Conservation (phyloP, 2,113 vertebrate genomes). For the Corythoichthys intestinalis region DNA sequence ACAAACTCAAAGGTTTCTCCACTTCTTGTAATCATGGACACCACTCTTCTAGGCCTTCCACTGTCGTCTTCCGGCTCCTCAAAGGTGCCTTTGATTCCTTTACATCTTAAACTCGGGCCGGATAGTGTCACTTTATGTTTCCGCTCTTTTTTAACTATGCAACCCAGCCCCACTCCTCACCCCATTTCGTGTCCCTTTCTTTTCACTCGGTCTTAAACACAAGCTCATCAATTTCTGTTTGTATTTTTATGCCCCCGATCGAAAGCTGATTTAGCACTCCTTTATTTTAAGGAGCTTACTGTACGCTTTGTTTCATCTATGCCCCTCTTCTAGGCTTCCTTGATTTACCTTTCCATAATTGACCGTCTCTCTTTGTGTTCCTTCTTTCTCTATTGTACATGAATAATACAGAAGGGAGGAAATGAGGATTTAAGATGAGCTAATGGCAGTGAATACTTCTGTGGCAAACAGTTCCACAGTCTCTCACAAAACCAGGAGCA, state of each 20-base stretch:
- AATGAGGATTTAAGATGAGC: constrained; percentile 59
- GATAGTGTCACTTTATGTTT: constrained; percentile 59
- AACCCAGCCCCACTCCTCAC: constrained; percentile 3
- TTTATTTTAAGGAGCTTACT: constrained; percentile 31
- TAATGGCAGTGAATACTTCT: constrained; percentile 55
- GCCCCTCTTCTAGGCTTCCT: constrained; percentile 35
- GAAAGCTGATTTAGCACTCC: constrained; percentile 43
- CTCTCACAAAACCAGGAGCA: constrained; percentile 47
- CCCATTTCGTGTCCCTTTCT: constrained; percentile 20
- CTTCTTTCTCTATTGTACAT: constrained; percentile 52
- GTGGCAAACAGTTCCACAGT: constrained; percentile 36
- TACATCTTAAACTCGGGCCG: constrained; percentile 53
- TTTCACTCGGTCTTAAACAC: constrained; percentile 20
- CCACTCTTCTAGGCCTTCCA: constrained; percentile 61
- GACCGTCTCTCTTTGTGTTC: constrained; percentile 44
- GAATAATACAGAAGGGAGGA: constrained; percentile 65
- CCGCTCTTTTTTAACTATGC: constrained; percentile 22
- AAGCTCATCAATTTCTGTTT: constrained; percentile 42
- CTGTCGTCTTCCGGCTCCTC: constrained; percentile 67
- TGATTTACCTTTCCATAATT: constrained; percentile 54
- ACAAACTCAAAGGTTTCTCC: constrained; percentile 69
- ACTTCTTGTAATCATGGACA: constrained; percentile 78
- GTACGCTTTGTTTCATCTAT: constrained; percentile 2
- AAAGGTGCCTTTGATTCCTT: constrained; percentile 73
- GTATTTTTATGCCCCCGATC: constrained; percentile 33